phyloP scores from a whole-genome alignment of 2,113 vertebrate species.

The Gambusia affinis region DNA sequence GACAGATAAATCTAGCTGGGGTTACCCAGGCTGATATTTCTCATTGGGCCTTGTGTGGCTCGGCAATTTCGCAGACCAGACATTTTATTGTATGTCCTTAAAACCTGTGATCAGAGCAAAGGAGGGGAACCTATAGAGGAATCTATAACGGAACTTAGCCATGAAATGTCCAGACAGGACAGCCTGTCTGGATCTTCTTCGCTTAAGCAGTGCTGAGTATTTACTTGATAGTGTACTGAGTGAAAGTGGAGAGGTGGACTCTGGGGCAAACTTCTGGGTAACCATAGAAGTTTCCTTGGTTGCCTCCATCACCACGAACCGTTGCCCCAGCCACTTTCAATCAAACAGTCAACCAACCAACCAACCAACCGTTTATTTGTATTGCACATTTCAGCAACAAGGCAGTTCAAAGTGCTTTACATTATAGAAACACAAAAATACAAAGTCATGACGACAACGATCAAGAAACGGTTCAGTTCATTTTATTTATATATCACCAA shows the following conservation, averaged over 20 bases:
- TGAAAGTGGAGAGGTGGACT: constrained; percentile 31
- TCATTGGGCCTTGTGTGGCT: constrained; percentile 3
- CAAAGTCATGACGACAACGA: no score
- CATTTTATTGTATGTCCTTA: constrained; percentile 47
- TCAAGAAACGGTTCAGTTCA: no score
- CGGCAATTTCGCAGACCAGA: constrained; percentile 14
- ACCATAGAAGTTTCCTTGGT: no score
- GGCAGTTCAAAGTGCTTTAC: no score
- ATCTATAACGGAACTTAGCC: constrained; percentile 3
- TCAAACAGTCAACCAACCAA: no score
- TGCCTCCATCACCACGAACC: constrained; percentile 19
- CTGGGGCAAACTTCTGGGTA: not conserved
- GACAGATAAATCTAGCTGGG: constrained; percentile 48
- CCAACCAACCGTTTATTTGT: no score
- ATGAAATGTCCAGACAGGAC: not conserved
- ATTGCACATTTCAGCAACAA: no score
- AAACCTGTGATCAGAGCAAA: constrained; percentile 22
- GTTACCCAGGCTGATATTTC: constrained; percentile 46
- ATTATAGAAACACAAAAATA: no score
- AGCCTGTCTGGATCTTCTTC: constrained; percentile 41
- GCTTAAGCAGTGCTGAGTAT: constrained; percentile 29
- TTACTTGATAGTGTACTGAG: constrained; percentile 3
- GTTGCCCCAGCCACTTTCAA: constrained; percentile 25
- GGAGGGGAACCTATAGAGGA: not conserved
- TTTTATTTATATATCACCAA: no score